Percentiles rank a stretch among this genome's conserved stretches.
These are phyloP conservation scores for Ageneiosus marmoratus DNA, from an alignment of 2,113 vertebrate species.

Conservation along the genomic window DNA sequence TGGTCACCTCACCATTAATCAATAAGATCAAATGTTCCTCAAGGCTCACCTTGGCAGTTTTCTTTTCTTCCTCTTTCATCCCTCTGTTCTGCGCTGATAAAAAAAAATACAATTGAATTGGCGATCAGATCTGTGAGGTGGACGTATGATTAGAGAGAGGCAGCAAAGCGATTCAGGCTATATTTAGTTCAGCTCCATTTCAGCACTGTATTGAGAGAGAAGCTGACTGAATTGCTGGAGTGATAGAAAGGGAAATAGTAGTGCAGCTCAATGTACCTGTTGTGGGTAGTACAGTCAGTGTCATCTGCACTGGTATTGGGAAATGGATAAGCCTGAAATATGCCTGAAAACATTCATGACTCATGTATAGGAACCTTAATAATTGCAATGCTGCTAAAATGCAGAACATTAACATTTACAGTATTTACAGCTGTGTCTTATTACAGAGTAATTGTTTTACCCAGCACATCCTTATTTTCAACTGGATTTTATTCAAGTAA, in stretches of 20 bases:
- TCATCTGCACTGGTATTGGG: background rate
- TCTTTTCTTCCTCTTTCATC: background rate
- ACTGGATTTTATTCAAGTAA: background rate
- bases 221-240: conserved; percentile 13
- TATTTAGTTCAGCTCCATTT: conserved; percentile 43
- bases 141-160: background rate
- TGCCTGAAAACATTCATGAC: background rate
- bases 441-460: conserved; percentile 8
- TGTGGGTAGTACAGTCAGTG: background rate
- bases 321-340: background rate
- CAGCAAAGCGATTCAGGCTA: background rate
- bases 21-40: conserved; percentile 29
- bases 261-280: background rate
- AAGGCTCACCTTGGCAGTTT: background rate
- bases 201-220: conserved; percentile 3
- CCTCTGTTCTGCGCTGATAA: background rate
- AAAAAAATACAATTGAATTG: background rate
- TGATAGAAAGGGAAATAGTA: conserved; percentile 5
- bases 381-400: background rate
- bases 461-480: background rate
- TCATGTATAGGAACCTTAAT: background rate
- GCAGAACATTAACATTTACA: background rate
- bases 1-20: conserved; percentile 40
- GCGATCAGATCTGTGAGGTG: conserved; percentile 21
- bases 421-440: background rate